phyloP scores from a whole-genome alignment of 2,888 invertebrate species.

The Eurois occulta region DNA sequence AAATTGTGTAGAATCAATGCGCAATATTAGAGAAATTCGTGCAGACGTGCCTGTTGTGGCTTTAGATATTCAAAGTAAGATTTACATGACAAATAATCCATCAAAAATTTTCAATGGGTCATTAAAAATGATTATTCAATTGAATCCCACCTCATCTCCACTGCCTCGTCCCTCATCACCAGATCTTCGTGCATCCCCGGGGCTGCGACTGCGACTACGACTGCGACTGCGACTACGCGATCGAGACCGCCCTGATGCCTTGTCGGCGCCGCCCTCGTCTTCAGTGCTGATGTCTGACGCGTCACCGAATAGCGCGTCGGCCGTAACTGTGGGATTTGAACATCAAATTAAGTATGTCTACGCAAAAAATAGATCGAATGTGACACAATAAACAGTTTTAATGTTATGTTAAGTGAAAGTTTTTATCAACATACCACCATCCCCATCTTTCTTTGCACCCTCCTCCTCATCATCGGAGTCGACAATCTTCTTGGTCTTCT shows the following conservation, averaged over 20 bases:
- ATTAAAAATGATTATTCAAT: not conserved
- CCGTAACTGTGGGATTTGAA: slow-evolving; percentile 89
- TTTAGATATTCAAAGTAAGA: not conserved
- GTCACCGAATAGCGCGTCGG: slow-evolving; percentile 97
- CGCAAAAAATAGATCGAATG: no score
- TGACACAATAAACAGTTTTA: no score
- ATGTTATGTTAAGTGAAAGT: not conserved
- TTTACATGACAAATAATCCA: not conserved
- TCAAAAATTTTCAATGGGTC: not conserved
- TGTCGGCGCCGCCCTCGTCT: slow-evolving; percentile 91
- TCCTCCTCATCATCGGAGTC: slow-evolving; percentile 93
- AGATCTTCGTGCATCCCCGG: slow-evolving; percentile 83
- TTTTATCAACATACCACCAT: slow-evolving; percentile 75
- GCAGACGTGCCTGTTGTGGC: not conserved
- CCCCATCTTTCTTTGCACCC: slow-evolving; percentile 74
- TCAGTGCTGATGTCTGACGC: slow-evolving; percentile 98
- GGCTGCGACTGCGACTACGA: slow-evolving; percentile 73
- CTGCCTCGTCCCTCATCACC: slow-evolving; percentile 88
- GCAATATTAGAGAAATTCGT: not conserved
- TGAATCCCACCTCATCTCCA: slow-evolving; percentile 81
- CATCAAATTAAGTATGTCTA: no score
- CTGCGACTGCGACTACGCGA: slow-evolving; percentile 78
- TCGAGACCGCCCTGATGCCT: slow-evolving; percentile 74
- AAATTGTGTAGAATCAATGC: not conserved
- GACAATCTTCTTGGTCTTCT: slow-evolving; percentile 90